phyloP scores from a whole-genome alignment of 1,140 invertebrate genomes.

The Dermatophagoides farinae region DNA sequence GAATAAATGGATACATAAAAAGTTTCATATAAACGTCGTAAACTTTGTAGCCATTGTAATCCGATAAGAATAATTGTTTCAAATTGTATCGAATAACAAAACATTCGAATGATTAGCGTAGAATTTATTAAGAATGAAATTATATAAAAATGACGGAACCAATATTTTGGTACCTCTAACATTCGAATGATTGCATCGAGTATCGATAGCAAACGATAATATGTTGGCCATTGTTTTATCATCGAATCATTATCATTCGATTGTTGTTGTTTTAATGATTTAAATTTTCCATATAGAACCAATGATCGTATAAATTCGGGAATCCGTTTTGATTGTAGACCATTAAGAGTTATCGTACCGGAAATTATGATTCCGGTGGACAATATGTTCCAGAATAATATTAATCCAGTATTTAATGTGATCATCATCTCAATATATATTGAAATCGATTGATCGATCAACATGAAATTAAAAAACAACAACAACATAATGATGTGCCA shows the following conservation, averaged over 20 bases:
- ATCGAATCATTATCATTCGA: neutral
- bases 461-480: too few relatives aligned
- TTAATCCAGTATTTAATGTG: too few relatives aligned
- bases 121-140: slow-evolving; percentile 14
- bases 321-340: neutral
- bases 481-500: too few relatives aligned
- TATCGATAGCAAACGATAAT: neutral
- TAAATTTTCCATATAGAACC: neutral
- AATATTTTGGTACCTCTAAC: slow-evolving; percentile 1
- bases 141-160: slow-evolving; percentile 10
- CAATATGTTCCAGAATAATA: neutral
- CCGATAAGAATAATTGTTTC: slow-evolving; percentile 22
- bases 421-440: too few relatives aligned
- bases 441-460: too few relatives aligned
- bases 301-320: neutral
- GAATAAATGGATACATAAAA: neutral
- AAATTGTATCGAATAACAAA: neutral
- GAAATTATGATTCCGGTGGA: neutral
- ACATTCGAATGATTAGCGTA: neutral
- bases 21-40: neutral
- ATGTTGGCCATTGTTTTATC: neutral
- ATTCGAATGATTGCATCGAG: neutral
- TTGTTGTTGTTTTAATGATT: neutral
- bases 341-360: neutral
- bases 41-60: neutral